Percentiles rank a stretch among this genome's conserved stretches.
These are phyloP conservation scores for Progne subis DNA, from an alignment of 2,113 vertebrate genomes.

Conservation along the genomic window DNA sequence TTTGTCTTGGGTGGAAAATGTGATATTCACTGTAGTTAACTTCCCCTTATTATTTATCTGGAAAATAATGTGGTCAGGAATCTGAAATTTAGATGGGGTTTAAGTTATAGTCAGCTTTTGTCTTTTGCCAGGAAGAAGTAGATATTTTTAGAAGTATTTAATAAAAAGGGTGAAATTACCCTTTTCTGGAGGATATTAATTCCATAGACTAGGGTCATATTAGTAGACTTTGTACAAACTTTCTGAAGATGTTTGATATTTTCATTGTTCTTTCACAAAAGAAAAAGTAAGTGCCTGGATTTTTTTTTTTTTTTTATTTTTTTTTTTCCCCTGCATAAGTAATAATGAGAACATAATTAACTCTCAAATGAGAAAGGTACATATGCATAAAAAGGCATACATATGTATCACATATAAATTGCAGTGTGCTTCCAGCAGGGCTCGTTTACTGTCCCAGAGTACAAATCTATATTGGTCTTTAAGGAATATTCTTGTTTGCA, in stretches of 20 bases:
- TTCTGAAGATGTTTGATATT: not conserved
- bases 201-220: not conserved
- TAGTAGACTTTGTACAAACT: not conserved
- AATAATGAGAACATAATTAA: not conserved
- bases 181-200: not conserved
- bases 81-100: conserved; percentile 13
- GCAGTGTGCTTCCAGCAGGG: not conserved
- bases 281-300: not conserved
- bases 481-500: not conserved
- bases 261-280: not conserved
- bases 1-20: not conserved
- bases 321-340: not conserved
- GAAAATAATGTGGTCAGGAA: not conserved
- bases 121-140: not conserved
- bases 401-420: not conserved
- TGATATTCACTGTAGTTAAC: not conserved
- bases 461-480: not conserved
- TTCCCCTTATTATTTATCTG: not conserved
- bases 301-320: not conserved
- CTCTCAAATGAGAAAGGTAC: not conserved
- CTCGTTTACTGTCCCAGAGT: not conserved
- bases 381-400: not conserved
- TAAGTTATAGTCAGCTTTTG: not conserved
- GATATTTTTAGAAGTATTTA: not conserved
- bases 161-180: not conserved